Evolutionary conservation across 1,140 invertebrate genomes (phyloP).

Genomic region (Coptotermes formosanus): DNA sequence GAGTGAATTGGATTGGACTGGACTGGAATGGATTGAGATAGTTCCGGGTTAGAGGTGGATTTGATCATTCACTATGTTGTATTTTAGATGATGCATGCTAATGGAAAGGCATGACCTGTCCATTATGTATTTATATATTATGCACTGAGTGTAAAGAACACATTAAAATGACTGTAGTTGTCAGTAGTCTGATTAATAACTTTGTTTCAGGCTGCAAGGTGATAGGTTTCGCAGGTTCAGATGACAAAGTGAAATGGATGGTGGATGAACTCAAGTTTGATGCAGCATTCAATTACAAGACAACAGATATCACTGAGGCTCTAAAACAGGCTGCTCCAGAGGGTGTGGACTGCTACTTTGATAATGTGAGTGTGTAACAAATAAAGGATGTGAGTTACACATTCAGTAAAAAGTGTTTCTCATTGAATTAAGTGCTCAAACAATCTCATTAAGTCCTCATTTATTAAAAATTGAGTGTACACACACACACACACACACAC

Average conservation of each 20-base stretch:
- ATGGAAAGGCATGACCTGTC: neutral
- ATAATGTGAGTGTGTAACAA: slow-evolving; percentile 49
- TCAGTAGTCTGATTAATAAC: slow-evolving; percentile 41
- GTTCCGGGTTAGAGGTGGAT: too few relatives aligned
- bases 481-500: too few relatives aligned
- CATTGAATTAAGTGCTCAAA: too few relatives aligned
- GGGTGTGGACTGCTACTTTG: slow-evolving; percentile 57
- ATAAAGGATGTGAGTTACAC: too few relatives aligned
- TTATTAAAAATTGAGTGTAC: too few relatives aligned
- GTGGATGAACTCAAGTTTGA: slow-evolving; percentile 60
- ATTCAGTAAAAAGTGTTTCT: too few relatives aligned
- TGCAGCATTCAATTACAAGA: slow-evolving; percentile 63
- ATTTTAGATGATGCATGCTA: too few relatives aligned
- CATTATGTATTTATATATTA: neutral
- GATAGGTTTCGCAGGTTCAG: slow-evolving; percentile 60
- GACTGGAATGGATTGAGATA: too few relatives aligned
- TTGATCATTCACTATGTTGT: too few relatives aligned
- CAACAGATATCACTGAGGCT: slow-evolving; percentile 49
- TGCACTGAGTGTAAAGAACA: too few relatives aligned
- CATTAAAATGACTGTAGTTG: neutral
- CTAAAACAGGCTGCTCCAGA: slow-evolving; percentile 52
- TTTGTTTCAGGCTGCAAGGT: slow-evolving; percentile 48
- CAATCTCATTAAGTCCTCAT: too few relatives aligned
- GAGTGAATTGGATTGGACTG: too few relatives aligned
- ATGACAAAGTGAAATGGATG: slow-evolving; percentile 62